Evolutionary conservation across 2,888 invertebrate species (phyloP), one percentile per base, ranked within the genome.

Genomic region (Drosophila mercatorum): DNA sequence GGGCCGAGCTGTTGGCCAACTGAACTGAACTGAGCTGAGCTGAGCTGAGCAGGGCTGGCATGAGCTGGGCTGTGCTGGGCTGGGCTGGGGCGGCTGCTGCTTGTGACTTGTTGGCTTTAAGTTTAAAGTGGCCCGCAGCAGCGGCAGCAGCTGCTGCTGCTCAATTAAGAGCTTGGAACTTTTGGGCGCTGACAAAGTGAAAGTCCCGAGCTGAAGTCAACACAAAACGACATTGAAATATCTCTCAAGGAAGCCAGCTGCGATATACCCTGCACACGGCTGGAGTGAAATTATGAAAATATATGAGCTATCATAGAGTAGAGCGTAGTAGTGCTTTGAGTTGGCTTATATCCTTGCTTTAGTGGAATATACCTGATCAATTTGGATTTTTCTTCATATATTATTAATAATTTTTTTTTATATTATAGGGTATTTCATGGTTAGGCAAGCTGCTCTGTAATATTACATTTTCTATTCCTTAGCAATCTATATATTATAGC

Each of bases 161-260:
- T 67, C 77, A 76, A 78, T 76, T 78, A 59, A 65, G 26, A 12
- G 44, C 64, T 36, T 31, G 56, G 46, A 60, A 72, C 57, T 75
- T 73, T 77, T 77, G 83, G 69, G 63, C 63, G 64, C 62, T 83
- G 83, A 81, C 81, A 83, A 74, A 83, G 83, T 81, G 81, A 83
- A 81, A 81, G 83, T 83, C 47, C 59, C 38, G 47, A 47, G 44
- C 51, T 52, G 60, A 58, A 52, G 68, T 65, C 79, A 72, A 74
- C 60, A 73, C 67, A 72, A 66, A 81, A 85, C 85, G 71, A 68
- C 80, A 67, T 66, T 69, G 76, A 81, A 79, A 73, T 82, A 79
- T 79, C 65, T 79, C 60, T 79, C 60, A 47, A 61, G 26, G 72
- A 52, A 28, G 44, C 51, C 67, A 77, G 61, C 63, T 77, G 72